Conservation (phyloP, 2,888 invertebrate genomes). For the Neoaliturus tenellus region DNA sequence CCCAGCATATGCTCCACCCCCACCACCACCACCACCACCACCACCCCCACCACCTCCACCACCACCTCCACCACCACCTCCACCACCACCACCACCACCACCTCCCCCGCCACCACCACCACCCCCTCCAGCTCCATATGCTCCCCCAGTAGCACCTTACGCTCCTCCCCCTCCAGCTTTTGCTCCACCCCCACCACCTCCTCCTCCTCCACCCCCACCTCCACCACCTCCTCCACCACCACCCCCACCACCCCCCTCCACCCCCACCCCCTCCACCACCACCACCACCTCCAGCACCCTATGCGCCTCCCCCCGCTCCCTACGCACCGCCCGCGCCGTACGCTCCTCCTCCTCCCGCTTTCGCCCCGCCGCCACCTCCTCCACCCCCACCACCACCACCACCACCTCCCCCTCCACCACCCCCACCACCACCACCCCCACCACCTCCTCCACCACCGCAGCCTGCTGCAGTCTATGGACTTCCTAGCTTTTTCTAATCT, state of each 20-base stretch:
- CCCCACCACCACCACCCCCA: conserved; percentile 38
- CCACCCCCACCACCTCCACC: not conserved
- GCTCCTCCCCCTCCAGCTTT: not conserved
- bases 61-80: conserved; percentile 24
- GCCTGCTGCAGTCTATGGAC: not conserved
- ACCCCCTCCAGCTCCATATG: conserved; percentile 13
- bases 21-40: not conserved
- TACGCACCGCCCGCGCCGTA: not conserved
- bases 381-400: conserved; percentile 29
- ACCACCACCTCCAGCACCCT: not conserved
- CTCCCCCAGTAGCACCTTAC: not conserved
- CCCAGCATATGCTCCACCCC: not conserved
- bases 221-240: conserved; percentile 49
- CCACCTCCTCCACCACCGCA: conserved; percentile 15
- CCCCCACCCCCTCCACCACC: conserved; percentile 21
- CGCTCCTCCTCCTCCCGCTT: not conserved
- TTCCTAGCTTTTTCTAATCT: conserved; percentile 15
- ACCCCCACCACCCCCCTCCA: not conserved
- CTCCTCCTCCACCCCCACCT: conserved; percentile 33
- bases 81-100: conserved; percentile 7
- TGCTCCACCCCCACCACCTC: conserved; percentile 25
- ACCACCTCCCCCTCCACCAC: conserved; percentile 20
- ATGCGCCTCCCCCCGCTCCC: not conserved
- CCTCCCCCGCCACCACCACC: conserved; percentile 5
- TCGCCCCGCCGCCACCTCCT: not conserved